phyloP scores from a whole-genome alignment of 2,113 vertebrate species.

The Cariama cristata region DNA sequence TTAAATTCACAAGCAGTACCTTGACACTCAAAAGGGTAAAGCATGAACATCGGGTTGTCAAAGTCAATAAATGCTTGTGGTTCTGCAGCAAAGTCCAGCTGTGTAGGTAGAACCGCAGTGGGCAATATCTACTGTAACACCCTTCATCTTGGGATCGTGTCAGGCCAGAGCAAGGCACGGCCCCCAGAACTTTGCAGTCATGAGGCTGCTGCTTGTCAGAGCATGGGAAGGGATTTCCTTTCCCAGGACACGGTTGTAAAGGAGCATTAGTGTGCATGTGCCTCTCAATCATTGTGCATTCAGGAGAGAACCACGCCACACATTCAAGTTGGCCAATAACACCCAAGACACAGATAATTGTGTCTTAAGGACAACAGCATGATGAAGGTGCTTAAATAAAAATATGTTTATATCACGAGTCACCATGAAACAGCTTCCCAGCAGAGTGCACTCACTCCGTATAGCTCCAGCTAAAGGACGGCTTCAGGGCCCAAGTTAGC shows the following conservation, averaged over 20 bases:
- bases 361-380: neutral
- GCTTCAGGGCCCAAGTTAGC: neutral
- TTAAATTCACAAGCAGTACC: conserved; percentile 4
- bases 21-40: conserved; percentile 1
- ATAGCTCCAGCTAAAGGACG: neutral
- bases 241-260: neutral
- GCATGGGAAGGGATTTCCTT: neutral
- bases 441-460: neutral
- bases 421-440: neutral
- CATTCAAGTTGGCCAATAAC: neutral
- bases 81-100: neutral
- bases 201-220: neutral
- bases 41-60: neutral
- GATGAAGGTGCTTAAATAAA: neutral
- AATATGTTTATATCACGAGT: neutral
- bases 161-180: neutral
- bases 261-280: neutral
- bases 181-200: neutral
- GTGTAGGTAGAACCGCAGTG: neutral
- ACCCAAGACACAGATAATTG: neutral
- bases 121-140: neutral
- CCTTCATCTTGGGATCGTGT: neutral
- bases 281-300: neutral
- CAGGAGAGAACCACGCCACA: neutral
- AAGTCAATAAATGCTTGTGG: conserved; percentile 39